phyloP scores from a whole-genome alignment of 2,888 invertebrate species.

The Sarcophaga variegata region DNA sequence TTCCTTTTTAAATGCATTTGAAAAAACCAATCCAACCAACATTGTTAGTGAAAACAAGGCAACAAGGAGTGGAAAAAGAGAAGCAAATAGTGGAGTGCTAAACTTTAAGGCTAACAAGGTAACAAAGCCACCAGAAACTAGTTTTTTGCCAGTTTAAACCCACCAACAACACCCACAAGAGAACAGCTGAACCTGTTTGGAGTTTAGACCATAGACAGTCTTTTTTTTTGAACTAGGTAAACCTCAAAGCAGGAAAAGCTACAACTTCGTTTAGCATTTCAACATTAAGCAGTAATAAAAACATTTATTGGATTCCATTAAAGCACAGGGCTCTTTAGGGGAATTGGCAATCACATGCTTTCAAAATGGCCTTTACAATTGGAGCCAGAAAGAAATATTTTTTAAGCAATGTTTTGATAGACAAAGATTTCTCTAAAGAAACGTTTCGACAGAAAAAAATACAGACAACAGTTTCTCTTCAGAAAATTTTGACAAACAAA shows the following conservation, averaged over 20 bases:
- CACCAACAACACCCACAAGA: too few relatives aligned
- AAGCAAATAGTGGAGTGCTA: background rate
- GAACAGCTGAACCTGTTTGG: too few relatives aligned
- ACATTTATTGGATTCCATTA: background rate
- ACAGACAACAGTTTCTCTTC: too few relatives aligned
- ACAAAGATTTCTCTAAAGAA: too few relatives aligned
- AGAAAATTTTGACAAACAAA: too few relatives aligned
- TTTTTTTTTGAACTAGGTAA: background rate
- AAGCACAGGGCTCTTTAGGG: background rate
- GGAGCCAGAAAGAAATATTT: too few relatives aligned
- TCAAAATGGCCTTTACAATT: too few relatives aligned
- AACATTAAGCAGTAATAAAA: background rate
- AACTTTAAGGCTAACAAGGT: slow-evolving; percentile 60
- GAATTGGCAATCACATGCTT: background rate
- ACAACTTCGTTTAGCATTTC: background rate
- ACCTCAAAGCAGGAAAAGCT: background rate
- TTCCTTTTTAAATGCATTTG: background rate
- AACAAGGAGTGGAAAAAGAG: background rate
- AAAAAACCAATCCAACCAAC: slow-evolving; percentile 47
- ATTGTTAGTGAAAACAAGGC: slow-evolving; percentile 23
- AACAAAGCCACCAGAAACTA: slow-evolving; percentile 36
- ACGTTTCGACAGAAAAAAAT: too few relatives aligned
- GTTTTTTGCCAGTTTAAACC: background rate
- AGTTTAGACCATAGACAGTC: background rate
- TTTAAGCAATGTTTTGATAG: too few relatives aligned